These are phyloP conservation scores for Chauna torquata DNA, from an alignment of 2,113 vertebrate species.

Conservation along the genomic window DNA sequence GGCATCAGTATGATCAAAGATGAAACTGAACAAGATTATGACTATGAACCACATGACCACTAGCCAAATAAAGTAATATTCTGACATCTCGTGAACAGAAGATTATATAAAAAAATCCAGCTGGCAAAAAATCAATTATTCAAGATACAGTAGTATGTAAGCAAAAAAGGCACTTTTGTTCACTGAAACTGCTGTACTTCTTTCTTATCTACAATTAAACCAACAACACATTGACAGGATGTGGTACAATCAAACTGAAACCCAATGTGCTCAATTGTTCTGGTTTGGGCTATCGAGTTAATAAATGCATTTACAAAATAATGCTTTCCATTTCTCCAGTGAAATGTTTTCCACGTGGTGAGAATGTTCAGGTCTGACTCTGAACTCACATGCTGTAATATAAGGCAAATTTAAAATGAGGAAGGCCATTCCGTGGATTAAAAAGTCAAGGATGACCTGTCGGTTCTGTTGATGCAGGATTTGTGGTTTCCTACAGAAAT, in stretches of 20 bases:
- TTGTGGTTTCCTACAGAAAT: conserved; percentile 37
- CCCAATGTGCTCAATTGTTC: neutral
- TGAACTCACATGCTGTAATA: neutral
- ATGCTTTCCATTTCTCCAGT: conserved; percentile 45
- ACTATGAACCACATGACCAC: neutral
- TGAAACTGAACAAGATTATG: neutral
- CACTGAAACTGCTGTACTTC: neutral
- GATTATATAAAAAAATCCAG: neutral
- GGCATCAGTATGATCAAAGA: neutral
- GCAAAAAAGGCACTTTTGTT: neutral
- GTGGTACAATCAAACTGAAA: neutral
- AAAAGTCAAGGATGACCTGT: conserved; percentile 27
- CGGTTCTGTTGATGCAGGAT: conserved; percentile 29
- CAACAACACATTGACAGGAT: neutral
- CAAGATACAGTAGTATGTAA: neutral
- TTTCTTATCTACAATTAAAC: conserved; percentile 24
- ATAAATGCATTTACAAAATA: conserved; percentile 42
- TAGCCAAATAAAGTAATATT: neutral
- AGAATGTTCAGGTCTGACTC: neutral
- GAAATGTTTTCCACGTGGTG: conserved; percentile 57
- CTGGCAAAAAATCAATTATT: neutral
- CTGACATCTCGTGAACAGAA: neutral
- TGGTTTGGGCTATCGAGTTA: neutral
- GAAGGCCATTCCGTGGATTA: neutral
- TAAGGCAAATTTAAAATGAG: neutral